Conservation (phyloP, 2,113 vertebrate genomes). For the Cyprinodon brontotheroides region DNA sequence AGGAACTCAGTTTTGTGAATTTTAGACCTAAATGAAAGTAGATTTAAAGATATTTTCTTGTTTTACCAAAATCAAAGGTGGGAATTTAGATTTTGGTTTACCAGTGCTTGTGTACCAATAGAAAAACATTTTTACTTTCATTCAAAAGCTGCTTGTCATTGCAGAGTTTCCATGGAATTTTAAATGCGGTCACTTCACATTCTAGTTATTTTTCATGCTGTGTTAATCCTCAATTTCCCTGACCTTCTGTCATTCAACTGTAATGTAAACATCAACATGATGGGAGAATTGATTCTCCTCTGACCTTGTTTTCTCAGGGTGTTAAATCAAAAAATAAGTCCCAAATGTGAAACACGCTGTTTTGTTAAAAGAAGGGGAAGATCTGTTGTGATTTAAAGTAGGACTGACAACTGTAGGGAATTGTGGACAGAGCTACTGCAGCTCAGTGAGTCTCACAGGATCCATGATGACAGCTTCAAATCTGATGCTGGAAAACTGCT, state of each 20-base stretch:
- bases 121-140: neutral
- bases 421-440: constrained; percentile 22
- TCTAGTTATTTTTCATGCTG: constrained; percentile 39
- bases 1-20: neutral
- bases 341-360: neutral
- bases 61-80: too few relatives aligned
- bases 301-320: neutral
- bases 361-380: neutral
- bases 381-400: constrained; percentile 38
- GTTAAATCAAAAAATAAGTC: constrained; percentile 6
- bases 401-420: constrained; percentile 34
- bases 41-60: neutral
- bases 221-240: constrained; percentile 42
- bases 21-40: too few relatives aligned
- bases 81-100: too few relatives aligned
- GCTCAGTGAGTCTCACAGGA: constrained; percentile 24
- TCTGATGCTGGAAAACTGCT: constrained; percentile 26
- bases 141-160: neutral
- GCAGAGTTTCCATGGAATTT: neutral
- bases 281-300: neutral
- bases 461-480: constrained; percentile 41
- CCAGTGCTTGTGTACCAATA: neutral
- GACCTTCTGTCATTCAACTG: constrained; percentile 26
- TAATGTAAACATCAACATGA: constrained; percentile 16
- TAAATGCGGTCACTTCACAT: constrained; percentile 1